phyloP scores from a whole-genome alignment of 2,888 invertebrate species.

The Limnephilus lunatus region DNA sequence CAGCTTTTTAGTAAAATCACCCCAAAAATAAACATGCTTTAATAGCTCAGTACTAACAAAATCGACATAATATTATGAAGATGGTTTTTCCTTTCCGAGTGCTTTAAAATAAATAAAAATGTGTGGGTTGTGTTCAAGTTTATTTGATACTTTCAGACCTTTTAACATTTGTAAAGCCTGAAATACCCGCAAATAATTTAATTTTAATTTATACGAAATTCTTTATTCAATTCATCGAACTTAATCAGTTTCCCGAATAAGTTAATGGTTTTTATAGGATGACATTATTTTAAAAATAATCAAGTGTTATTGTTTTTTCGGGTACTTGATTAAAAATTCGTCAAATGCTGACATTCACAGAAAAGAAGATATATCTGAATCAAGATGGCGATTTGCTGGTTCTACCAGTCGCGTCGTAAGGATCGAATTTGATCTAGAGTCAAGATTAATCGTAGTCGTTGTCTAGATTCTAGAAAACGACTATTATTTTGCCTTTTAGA shows the following conservation, averaged over 20 bases:
- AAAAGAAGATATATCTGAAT: background rate
- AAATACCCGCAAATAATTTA: background rate
- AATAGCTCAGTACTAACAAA: too few relatives aligned
- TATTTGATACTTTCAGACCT: background rate
- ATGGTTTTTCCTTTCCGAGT: background rate
- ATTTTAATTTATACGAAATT: background rate
- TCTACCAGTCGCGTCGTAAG: background rate
- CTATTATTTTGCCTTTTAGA: too few relatives aligned
- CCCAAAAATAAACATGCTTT: too few relatives aligned
- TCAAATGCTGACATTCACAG: background rate
- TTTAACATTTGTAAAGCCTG: background rate
- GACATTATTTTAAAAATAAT: too few relatives aligned
- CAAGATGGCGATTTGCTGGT: background rate
- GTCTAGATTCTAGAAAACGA: too few relatives aligned
- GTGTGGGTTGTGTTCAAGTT: background rate
- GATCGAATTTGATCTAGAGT: background rate
- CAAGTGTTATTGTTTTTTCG: too few relatives aligned
- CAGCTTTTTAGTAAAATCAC: too few relatives aligned
- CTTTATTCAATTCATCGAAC: background rate
- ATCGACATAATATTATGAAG: too few relatives aligned
- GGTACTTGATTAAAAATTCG: too few relatives aligned
- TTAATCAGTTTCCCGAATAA: background rate
- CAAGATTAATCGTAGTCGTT: too few relatives aligned
- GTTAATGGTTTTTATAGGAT: background rate
- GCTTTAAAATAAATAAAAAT: background rate